Base-by-base conservation (phyloP, 1,140 invertebrate species). In the Copidosoma floridanum region DNA sequence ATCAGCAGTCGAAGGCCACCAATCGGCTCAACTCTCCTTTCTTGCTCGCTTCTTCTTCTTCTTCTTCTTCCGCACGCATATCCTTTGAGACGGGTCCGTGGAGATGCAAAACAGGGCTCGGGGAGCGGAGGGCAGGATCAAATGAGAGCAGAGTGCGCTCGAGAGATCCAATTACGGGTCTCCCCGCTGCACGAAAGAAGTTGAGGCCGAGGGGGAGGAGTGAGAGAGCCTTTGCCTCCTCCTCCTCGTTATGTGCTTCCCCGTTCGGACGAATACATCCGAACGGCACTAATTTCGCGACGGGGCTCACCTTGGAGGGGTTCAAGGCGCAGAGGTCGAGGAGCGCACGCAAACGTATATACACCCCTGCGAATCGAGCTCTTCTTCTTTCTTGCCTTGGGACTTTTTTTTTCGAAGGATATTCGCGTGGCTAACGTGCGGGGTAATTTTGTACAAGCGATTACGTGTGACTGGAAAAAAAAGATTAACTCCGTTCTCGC, bases 111-210 rank as follows among this genome's bases (percentile, higher is more conserved):
- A 59, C 26, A 11, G 20, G 37, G 21, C 16, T 44, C 41, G 56
- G 48, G 60, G 41, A 44, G 59, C 59, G 57, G 65, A 56, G 16
- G 26, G 63, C 54, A 56, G 57, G 56, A 53, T 12, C 7, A 26
- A 44, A n/a, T 10, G 40, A 38, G 50, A 37, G 21, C 24, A 47
- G 26, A 61, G 43, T 57, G 41, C 55, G 20, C 52, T 37, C 40
- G 58, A 52, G 46, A 52, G 46, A 69, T 69, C 61, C 65, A 71
- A 71, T 69, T 71, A 68, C 64, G n/a, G n/a, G n/a, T n/a, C n/a
- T n/a, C n/a, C n/a, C n/a, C n/a, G 56, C 21, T 37, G 29, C n/a
- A 18, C 2, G 20, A 21, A 12, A 32, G 4, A 37, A 12, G 12
- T n/a, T n/a, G n/a, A 46, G 55, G 8, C 7, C 4, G 35, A 32